Conservation (phyloP, 1,140 invertebrate species). For the Hylaeus anthracinus region DNA sequence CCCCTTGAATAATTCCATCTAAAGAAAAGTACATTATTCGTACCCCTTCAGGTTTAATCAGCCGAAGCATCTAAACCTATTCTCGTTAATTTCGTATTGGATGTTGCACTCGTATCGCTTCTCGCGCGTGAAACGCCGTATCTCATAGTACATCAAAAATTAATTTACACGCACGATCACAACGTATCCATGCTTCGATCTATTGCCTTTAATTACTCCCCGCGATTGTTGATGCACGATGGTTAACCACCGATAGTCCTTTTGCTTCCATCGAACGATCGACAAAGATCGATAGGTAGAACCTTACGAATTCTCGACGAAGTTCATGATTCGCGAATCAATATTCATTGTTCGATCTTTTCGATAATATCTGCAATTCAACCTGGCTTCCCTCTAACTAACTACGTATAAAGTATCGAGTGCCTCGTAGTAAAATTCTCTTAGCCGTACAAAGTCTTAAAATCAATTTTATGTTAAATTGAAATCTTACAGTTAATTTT, state of each 20-base stretch:
- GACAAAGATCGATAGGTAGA: slow-evolving; percentile 2
- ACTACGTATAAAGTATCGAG: background rate
- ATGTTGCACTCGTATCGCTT: background rate
- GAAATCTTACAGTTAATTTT: background rate
- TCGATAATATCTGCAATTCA: slow-evolving; percentile 3
- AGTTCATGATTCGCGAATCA: background rate
- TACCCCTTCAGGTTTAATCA: background rate
- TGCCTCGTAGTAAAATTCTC: background rate
- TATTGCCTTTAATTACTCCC: slow-evolving; percentile 43
- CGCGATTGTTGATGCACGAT: slow-evolving; percentile 21
- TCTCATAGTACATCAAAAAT: slow-evolving; percentile 1
- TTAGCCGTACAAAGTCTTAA: background rate
- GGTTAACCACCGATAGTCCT: background rate
- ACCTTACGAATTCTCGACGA: no score
- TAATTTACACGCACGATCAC: slow-evolving; percentile 17
- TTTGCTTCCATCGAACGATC: slow-evolving; percentile 5
- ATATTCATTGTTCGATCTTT: slow-evolving; percentile 1
- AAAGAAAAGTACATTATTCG: no score
- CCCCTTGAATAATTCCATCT: no score
- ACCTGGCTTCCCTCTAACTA: background rate
- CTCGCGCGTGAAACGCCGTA: background rate
- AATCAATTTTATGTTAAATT: background rate
- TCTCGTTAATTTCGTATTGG: background rate
- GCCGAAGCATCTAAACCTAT: background rate
- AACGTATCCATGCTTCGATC: slow-evolving; percentile 10